These are phyloP conservation scores for Corythoichthys haematopterus DNA, from an alignment of 2,113 vertebrate species.

Conservation along the genomic window DNA sequence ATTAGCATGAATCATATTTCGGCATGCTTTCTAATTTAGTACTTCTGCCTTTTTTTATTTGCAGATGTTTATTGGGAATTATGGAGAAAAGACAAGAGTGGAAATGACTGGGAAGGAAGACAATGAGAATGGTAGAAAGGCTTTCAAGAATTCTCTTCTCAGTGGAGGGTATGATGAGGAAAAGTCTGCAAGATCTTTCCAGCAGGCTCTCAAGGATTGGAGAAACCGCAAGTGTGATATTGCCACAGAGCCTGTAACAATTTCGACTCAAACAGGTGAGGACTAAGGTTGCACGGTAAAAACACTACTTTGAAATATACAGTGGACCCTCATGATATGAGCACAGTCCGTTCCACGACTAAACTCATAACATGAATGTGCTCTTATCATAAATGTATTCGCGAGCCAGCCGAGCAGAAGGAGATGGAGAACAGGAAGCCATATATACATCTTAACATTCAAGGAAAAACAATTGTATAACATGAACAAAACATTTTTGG, in stretches of 20 bases:
- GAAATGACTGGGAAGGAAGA: conserved; percentile 26
- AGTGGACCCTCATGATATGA: too few relatives aligned
- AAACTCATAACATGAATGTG: too few relatives aligned
- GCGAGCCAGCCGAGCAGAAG: too few relatives aligned
- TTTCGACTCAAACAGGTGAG: conserved; percentile 67
- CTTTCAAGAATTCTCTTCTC: conserved; percentile 47
- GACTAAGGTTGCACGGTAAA: not conserved
- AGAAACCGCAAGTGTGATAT: conserved; percentile 62
- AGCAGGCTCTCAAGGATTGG: conserved; percentile 77
- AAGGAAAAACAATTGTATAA: too few relatives aligned
- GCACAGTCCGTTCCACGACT: too few relatives aligned
- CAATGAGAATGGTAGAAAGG: conserved; percentile 9
- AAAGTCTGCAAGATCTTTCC: conserved; percentile 75
- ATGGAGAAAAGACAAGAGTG: conserved; percentile 35
- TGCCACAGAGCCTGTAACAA: conserved; percentile 51
- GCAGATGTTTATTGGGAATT: conserved; percentile 56
- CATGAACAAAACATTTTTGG: too few relatives aligned
- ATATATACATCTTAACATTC: too few relatives aligned
- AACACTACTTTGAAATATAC: not conserved
- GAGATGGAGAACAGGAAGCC: too few relatives aligned
- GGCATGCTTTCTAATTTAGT: not conserved
- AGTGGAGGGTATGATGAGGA: conserved; percentile 73
- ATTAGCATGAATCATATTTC: conserved; percentile 4
- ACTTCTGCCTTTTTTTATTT: conserved; percentile 13
- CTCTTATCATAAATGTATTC: too few relatives aligned